Evolutionary conservation across 2,797 vertebrate species (phyloP).

Genomic region (Naso thynnoides): DNA sequence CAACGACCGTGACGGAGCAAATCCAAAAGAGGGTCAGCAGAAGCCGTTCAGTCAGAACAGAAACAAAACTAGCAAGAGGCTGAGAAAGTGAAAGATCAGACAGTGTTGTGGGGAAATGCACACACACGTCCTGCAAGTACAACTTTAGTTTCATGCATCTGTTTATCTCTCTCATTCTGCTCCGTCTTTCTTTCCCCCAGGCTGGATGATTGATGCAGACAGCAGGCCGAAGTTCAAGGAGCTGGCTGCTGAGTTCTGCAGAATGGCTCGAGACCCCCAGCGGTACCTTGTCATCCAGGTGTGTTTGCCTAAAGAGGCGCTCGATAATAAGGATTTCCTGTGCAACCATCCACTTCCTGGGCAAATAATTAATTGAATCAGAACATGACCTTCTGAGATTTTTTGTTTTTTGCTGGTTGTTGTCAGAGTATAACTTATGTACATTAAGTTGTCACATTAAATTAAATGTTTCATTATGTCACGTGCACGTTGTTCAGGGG

Average conservation of each 20-base stretch:
- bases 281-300: slow-evolving; percentile 98
- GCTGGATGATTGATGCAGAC: slow-evolving; percentile 99
- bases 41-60: slow-evolving; percentile 3
- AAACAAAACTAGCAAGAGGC: neutral
- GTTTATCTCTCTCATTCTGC: neutral
- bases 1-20: neutral
- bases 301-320: slow-evolving; percentile 22
- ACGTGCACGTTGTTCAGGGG: slow-evolving; percentile 80
- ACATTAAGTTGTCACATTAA: neutral
- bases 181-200: slow-evolving; percentile 71
- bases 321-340: neutral
- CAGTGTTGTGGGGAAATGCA: neutral
- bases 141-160: neutral
- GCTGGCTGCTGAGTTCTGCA: slow-evolving; percentile 96
- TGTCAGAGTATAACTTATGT: neutral
- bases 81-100: too few relatives aligned
- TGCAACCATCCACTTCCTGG: neutral
- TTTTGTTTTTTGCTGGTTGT: neutral
- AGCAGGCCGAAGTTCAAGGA: slow-evolving; percentile 98
- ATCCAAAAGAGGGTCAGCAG: neutral
- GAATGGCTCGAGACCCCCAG: slow-evolving; percentile 98
- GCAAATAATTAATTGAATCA: neutral
- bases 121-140: neutral
- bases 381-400: neutral
- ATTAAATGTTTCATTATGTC: neutral